A percentile compares a stretch with the other conserved stretches of the same genome.
Conservation (phyloP, 2,797 vertebrate genomes). For the Poeciliopsis gracilis region DNA sequence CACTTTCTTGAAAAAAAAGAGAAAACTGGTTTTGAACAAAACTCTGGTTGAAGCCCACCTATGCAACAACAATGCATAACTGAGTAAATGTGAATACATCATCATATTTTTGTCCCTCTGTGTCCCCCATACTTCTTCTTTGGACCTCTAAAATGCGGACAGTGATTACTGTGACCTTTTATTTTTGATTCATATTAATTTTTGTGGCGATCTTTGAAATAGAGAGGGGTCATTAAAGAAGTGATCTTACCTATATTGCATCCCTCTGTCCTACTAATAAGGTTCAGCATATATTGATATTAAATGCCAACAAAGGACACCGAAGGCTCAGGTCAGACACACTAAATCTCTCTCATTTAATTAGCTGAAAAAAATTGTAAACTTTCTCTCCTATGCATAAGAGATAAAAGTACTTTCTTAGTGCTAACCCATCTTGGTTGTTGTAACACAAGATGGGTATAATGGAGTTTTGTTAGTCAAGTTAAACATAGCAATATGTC, state of each 20-base stretch:
- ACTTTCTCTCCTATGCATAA: constrained; percentile 24
- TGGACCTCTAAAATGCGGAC: constrained; percentile 21
- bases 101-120: constrained; percentile 20
- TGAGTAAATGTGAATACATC: constrained; percentile 26
- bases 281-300: constrained; percentile 35
- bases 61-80: constrained; percentile 23
- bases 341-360: constrained; percentile 20
- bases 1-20: too few species aligned
- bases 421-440: constrained; percentile 29
- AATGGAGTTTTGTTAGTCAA: constrained; percentile 40
- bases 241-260: constrained; percentile 29
- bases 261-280: constrained; percentile 43
- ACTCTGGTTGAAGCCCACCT: background rate
- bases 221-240: constrained; percentile 27
- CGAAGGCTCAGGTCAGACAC: constrained; percentile 6
- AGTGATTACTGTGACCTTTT: constrained; percentile 51
- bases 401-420: constrained; percentile 16
- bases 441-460: constrained; percentile 40
- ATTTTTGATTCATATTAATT: constrained; percentile 12
- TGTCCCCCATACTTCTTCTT: constrained; percentile 6
- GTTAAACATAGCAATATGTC: constrained; percentile 50
- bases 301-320: constrained; percentile 56
- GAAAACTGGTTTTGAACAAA: constrained; percentile 13
- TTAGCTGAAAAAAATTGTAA: constrained; percentile 25
- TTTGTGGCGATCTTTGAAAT: constrained; percentile 18